A percentile compares a stretch with the other conserved stretches of the same genome.
These are phyloP conservation scores for Holocentrus rufus DNA, from an alignment of 2,797 vertebrate genomes.

Conservation along the genomic window DNA sequence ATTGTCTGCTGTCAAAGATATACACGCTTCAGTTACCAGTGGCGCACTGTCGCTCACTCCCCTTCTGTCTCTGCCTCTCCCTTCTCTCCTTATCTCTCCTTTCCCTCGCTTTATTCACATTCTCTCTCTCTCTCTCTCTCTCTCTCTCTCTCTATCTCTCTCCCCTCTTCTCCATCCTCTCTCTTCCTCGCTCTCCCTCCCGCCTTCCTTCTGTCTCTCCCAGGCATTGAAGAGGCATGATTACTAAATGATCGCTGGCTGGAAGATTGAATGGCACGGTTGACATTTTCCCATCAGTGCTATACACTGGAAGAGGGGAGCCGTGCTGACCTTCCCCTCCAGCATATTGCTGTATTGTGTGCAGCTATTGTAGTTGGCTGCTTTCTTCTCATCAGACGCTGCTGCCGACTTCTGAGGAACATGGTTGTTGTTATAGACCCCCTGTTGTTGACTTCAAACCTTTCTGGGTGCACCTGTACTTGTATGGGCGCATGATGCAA, in stretches of 20 bases:
- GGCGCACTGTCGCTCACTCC: conserved; percentile 62
- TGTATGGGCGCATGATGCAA: background rate
- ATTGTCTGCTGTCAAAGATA: conserved; percentile 77
- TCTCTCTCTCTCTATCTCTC: too few species aligned
- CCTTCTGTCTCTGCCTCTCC: conserved; percentile 55
- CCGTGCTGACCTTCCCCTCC: conserved; percentile 48
- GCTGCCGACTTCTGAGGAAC: conserved; percentile 29
- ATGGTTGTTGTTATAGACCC: conserved; percentile 12
- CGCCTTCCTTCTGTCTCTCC: conserved; percentile 41
- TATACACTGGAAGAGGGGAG: conserved; percentile 39
- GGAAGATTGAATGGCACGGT: conserved; percentile 67
- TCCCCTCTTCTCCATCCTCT: too few species aligned
- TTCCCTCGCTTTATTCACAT: conserved; percentile 44
- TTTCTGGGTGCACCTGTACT: background rate
- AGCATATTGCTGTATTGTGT: conserved; percentile 44
- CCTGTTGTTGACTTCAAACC: conserved; percentile 8
- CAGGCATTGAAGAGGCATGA: conserved; percentile 66
- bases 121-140: conserved; percentile 18
- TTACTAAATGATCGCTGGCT: conserved; percentile 73
- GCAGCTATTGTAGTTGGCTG: conserved; percentile 30
- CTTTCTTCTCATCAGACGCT: conserved; percentile 32
- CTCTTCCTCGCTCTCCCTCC: conserved; percentile 45
- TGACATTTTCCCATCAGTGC: conserved; percentile 70
- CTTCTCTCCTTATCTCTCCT: conserved; percentile 27
- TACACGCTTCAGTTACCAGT: conserved; percentile 66